Percentiles rank a stretch among this genome's conserved stretches.
phyloP scores from a whole-genome alignment of 2,797 vertebrate species.

The Linurgus olivaceus region DNA sequence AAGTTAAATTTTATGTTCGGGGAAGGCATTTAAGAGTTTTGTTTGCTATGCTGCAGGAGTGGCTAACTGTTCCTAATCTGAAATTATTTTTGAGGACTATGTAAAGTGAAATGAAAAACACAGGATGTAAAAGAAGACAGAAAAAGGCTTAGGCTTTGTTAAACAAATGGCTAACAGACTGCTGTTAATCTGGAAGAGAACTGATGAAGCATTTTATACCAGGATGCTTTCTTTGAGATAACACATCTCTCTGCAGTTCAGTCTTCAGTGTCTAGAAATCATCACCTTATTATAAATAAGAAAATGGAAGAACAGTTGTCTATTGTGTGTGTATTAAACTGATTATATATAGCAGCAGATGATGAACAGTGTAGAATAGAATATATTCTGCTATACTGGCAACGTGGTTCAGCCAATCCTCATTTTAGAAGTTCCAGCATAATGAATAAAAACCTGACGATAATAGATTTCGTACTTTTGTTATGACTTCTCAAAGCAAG shows the following conservation, averaged over 20 bases:
- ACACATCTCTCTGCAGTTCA: conserved; percentile 1
- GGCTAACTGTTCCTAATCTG: not conserved
- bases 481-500: conserved; percentile 2
- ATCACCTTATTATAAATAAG: conserved; percentile 1
- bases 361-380: not conserved
- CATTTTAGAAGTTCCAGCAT: not conserved
- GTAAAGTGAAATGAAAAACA: not conserved
- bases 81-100: not conserved
- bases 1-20: not conserved
- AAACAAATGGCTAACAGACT: not conserved
- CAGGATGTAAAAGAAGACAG: not conserved
- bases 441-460: not conserved
- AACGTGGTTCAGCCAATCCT: not conserved
- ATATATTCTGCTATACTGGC: not conserved
- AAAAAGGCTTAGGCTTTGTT: not conserved
- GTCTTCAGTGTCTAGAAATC: not conserved
- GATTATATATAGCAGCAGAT: not conserved
- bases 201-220: not conserved
- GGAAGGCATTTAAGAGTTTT: not conserved
- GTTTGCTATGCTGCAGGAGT: not conserved
- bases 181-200: not conserved
- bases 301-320: not conserved
- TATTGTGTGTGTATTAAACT: not conserved
- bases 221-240: conserved; percentile 30
- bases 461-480: not conserved